Percentiles rank a stretch among this genome's conserved stretches.
Conservation (phyloP, 2,888 invertebrate species). For the Caenorhabditis panamensis region DNA sequence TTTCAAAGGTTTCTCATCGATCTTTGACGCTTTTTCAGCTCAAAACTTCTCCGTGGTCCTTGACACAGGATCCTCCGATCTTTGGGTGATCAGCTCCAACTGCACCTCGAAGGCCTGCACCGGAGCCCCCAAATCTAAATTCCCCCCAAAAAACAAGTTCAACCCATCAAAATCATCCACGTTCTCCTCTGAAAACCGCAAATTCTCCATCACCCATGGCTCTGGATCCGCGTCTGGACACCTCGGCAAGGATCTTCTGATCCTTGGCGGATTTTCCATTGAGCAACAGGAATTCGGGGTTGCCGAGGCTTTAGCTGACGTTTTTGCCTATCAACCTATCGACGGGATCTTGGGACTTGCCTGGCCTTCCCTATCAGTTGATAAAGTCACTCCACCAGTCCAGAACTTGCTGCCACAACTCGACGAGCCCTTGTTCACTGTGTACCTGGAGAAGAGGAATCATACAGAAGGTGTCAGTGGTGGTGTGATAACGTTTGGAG, state of each 20-base stretch:
- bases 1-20: not conserved
- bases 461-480: slow-evolving; percentile 57
- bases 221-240: slow-evolving; percentile 70
- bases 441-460: slow-evolving; percentile 87
- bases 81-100: slow-evolving; percentile 64
- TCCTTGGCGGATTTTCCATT: slow-evolving; percentile 68
- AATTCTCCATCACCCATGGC: slow-evolving; percentile 61
- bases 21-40: slow-evolving; percentile 24
- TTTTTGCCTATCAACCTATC: slow-evolving; percentile 71
- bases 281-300: slow-evolving; percentile 71
- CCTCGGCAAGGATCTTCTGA: slow-evolving; percentile 66
- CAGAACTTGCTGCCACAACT: slow-evolving; percentile 91
- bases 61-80: slow-evolving; percentile 65
- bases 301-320: slow-evolving; percentile 62
- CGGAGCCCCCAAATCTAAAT: slow-evolving; percentile 73
- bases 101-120: slow-evolving; percentile 69
- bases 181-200: not conserved
- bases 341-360: slow-evolving; percentile 76
- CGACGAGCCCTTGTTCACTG: slow-evolving; percentile 89
- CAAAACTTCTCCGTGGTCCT: slow-evolving; percentile 28
- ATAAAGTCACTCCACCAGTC: slow-evolving; percentile 93
- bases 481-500: slow-evolving; percentile 76
- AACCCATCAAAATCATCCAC: slow-evolving; percentile 55
- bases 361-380: slow-evolving; percentile 86
- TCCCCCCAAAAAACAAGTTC: slow-evolving; percentile 70